A percentile compares a stretch with the other conserved stretches of the same genome.
phyloP scores from a whole-genome alignment of 2,888 invertebrate species.

The Tetragonisca angustula region DNA sequence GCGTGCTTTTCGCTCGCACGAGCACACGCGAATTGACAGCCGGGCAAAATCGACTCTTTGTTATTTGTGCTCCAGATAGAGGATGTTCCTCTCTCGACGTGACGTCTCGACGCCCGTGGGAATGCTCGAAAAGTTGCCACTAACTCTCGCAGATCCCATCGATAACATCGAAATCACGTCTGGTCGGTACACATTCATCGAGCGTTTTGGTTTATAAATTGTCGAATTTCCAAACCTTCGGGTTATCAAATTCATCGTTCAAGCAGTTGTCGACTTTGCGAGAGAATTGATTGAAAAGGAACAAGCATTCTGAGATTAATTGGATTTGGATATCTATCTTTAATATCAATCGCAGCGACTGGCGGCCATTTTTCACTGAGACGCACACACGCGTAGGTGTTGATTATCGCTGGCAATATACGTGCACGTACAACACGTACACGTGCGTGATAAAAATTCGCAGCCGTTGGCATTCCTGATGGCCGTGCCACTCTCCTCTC shows the following conservation, averaged over 20 bases:
- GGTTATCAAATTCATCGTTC: background rate
- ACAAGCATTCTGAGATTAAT: background rate
- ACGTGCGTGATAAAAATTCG: slow-evolving; percentile 44
- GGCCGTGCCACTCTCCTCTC: slow-evolving; percentile 19
- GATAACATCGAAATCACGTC: slow-evolving; percentile 15
- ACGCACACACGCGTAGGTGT: slow-evolving; percentile 28
- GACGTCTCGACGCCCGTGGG: slow-evolving; percentile 49
- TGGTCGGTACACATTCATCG: background rate
- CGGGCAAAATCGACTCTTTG: slow-evolving; percentile 60
- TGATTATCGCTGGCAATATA: slow-evolving; percentile 37
- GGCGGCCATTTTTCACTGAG: slow-evolving; percentile 1
- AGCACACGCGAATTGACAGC: slow-evolving; percentile 50
- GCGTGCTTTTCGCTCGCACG: slow-evolving; percentile 60
- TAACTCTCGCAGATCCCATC: background rate
- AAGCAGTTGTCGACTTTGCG: background rate
- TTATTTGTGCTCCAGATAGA: slow-evolving; percentile 44
- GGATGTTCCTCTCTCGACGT: background rate
- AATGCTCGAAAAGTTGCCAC: slow-evolving; percentile 41
- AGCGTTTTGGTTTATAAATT: too few relatives aligned
- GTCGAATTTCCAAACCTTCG: too few relatives aligned
- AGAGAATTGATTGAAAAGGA: background rate
- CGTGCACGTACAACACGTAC: slow-evolving; percentile 39
- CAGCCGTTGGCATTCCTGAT: slow-evolving; percentile 41
- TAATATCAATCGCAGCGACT: slow-evolving; percentile 4
- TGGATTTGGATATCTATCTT: background rate